Evolutionary conservation across 1,140 invertebrate genomes (phyloP), one percentile per base, ranked within the genome.

Genomic region (Neodiprion pinetum): DNA sequence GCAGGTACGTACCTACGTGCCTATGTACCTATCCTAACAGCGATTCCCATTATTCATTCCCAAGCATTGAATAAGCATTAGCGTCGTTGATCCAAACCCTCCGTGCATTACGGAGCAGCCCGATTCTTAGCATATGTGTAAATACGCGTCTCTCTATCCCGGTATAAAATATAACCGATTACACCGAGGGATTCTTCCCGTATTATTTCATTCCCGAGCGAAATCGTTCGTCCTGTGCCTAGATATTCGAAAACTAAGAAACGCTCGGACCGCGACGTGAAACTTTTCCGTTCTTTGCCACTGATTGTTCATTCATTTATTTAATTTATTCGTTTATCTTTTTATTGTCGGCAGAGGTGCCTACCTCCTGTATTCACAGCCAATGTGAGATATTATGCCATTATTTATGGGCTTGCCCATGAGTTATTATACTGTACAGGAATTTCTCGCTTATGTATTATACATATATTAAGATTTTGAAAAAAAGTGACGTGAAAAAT

Each of bases 21-120:
- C 28, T 40, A 40, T 5, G 2, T 40, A 40, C 28, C 28, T 40
- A 40, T 40, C 28, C 28, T 40, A 40, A 40, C 28, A 40, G 5
- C 28, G 28, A 40, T 40, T 40, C 83, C 84, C 86, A 86, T 87
- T 86, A 87, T 86, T 87, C 86, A 87, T 86, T 87, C 85, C 74
- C 77, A 79, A 78, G 82, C 85, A 84, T 85, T 86, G 85, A 87
- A 86, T 87, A 87, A 86, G 84, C 84, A 86, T 85, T 86, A 84
- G 82, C 82, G 84, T 84, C 83, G 84, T 86, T 84, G 85, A 86
- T 81, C 77, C 83, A 80, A 74, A 75, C 78, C 73, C 80, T 79
- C 81, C 80, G 28, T 40, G 28, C 28, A 1, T 40, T 40, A 40
- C 28, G 5, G 53, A 14, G 53, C 53, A 17, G 28, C 28, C 28